A percentile compares a stretch with the other conserved stretches of the same genome.
These are phyloP conservation scores for Nephotettix cincticeps DNA, from an alignment of 1,140 invertebrate genomes.

Conservation along the genomic window DNA sequence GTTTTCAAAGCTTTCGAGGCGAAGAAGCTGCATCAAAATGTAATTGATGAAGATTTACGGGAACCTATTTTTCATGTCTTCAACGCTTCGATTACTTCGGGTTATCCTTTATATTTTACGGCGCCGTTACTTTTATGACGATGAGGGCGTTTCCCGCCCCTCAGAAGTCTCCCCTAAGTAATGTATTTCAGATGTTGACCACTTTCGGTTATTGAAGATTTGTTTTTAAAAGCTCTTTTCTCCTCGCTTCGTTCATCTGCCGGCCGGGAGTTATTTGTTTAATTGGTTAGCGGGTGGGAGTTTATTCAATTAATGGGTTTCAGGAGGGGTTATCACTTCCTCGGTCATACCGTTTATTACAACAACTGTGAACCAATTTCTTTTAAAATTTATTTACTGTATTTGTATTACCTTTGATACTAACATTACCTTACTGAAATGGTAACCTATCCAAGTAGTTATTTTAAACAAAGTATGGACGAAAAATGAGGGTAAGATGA, in stretches of 20 bases:
- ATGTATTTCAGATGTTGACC: constrained; percentile 23
- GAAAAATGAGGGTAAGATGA: too few relatives aligned
- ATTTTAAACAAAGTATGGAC: too few relatives aligned
- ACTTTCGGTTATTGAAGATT: constrained; percentile 23
- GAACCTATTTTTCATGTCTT: constrained; percentile 18
- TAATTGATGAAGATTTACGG: constrained; percentile 22
- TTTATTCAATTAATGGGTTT: too few relatives aligned
- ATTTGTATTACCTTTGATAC: too few relatives aligned
- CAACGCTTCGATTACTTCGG: constrained; percentile 21
- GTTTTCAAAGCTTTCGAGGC: constrained; percentile 18
- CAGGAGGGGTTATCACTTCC: too few relatives aligned
- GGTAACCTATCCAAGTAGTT: too few relatives aligned
- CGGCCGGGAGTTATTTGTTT: neutral
- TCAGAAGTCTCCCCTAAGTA: neutral
- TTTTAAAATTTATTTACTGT: too few relatives aligned
- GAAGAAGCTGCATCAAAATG: constrained; percentile 20
- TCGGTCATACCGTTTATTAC: too few relatives aligned
- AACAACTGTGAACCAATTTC: too few relatives aligned
- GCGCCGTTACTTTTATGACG: constrained; percentile 22
- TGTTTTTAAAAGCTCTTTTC: constrained; percentile 12
- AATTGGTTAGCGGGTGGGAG: neutral
- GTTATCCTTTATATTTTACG: constrained; percentile 23
- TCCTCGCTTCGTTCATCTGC: neutral
- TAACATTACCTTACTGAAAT: too few relatives aligned
- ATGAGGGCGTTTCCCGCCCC: neutral